Conservation (phyloP, 2,888 invertebrate species). For the Ommatoiulus sabulosus region DNA sequence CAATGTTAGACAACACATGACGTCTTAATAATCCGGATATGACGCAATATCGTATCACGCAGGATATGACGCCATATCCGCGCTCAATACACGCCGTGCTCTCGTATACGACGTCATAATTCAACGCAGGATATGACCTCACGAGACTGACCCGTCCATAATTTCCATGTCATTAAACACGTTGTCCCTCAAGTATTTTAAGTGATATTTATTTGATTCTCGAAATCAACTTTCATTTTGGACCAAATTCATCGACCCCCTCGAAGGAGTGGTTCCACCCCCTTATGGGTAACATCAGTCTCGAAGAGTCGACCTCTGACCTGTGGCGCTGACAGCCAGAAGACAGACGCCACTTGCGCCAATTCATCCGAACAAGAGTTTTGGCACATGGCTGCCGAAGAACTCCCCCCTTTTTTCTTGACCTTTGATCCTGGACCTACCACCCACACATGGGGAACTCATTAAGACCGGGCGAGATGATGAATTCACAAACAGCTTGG, state of each 20-base stretch:
- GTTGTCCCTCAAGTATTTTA: too few species aligned
- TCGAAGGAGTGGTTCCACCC: background rate
- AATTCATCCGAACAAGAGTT: background rate
- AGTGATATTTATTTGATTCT: too few species aligned
- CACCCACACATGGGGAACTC: slow-evolving; percentile 47
- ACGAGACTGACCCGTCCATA: too few species aligned
- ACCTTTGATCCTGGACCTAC: background rate
- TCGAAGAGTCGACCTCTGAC: slow-evolving; percentile 12
- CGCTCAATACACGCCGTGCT: too few species aligned
- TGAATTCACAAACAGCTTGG: background rate
- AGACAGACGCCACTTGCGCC: slow-evolving; percentile 15
- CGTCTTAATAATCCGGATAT: too few species aligned
- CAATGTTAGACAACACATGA: too few species aligned
- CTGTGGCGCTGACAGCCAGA: background rate
- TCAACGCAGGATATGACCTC: too few species aligned
- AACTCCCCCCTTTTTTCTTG: background rate
- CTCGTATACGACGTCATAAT: too few species aligned
- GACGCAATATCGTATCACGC: too few species aligned
- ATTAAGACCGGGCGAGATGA: background rate
- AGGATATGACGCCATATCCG: too few species aligned
- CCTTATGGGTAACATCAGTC: background rate
- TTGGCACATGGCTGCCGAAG: background rate
- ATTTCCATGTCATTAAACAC: too few species aligned
- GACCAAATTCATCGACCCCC: background rate
- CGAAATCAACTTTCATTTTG: too few species aligned